Evolutionary conservation across 2,797 vertebrate species (phyloP).

Genomic region (Gymnopithys bicolor): DNA sequence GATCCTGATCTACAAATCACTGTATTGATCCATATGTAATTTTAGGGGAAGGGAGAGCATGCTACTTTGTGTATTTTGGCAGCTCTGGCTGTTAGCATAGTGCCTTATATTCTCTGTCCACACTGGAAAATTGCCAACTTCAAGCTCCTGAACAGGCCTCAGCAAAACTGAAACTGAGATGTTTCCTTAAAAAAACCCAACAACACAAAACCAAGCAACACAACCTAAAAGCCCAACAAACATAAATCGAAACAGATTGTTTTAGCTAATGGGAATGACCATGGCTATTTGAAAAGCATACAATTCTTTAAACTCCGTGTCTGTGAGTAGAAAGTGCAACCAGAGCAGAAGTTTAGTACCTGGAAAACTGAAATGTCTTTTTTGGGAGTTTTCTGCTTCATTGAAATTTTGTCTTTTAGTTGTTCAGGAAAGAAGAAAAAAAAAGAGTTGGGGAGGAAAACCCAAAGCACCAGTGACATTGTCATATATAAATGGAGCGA

Average conservation of each 20-base stretch:
- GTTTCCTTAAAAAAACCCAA: not conserved
- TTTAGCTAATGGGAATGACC: not conserved
- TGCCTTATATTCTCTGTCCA: not conserved
- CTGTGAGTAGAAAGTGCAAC: not conserved
- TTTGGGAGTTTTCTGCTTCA: not conserved
- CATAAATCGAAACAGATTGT: not conserved
- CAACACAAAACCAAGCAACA: not conserved
- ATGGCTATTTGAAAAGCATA: not conserved
- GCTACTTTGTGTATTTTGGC: conserved; percentile 10
- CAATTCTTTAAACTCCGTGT: not conserved
- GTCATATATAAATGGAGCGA: not conserved
- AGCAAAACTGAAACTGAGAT: not conserved
- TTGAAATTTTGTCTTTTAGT: not conserved
- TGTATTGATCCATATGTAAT: conserved; percentile 18
- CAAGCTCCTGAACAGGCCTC: not conserved
- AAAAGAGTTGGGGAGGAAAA: not conserved
- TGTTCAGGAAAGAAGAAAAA: not conserved
- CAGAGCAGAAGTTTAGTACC: not conserved
- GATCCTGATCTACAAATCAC: conserved; percentile 44
- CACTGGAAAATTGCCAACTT: conserved; percentile 2
- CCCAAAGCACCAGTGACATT: not conserved
- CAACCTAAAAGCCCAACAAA: not conserved
- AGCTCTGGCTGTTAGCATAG: not conserved
- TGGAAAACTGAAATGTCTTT: not conserved
- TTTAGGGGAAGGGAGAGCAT: not conserved